These are phyloP conservation scores for Sceliomorpha sp. DNA, from an alignment of 2,888 invertebrate species.

Conservation along the genomic window DNA sequence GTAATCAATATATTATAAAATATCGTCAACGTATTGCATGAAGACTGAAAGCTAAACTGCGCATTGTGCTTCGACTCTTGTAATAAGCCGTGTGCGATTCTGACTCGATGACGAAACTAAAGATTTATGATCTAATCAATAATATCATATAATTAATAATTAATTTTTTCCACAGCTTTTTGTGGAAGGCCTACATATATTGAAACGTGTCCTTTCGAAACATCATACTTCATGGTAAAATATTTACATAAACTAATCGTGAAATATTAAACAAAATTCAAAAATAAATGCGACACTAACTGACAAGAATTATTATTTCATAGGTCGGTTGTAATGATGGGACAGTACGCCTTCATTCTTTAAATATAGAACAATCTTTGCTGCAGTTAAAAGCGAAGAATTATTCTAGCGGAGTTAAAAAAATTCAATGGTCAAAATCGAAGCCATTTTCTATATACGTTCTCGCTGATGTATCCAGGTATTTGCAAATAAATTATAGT, in stretches of 20 bases:
- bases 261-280: slow-evolving; percentile 1
- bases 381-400: slow-evolving; percentile 73
- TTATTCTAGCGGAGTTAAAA: slow-evolving; percentile 72
- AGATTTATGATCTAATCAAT: no score
- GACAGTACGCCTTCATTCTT: slow-evolving; percentile 81
- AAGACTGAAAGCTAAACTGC: slow-evolving; percentile 62
- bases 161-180: slow-evolving; percentile 63
- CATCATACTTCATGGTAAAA: slow-evolving; percentile 80
- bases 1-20: slow-evolving; percentile 29
- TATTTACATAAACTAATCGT: no score
- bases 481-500: slow-evolving; percentile 33
- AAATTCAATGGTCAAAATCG: slow-evolving; percentile 82
- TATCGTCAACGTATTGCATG: slow-evolving; percentile 67
- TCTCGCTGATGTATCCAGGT: slow-evolving; percentile 79
- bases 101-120: slow-evolving; percentile 50
- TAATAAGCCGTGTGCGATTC: slow-evolving; percentile 26
- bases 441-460: slow-evolving; percentile 82
- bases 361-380: slow-evolving; percentile 79
- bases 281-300: slow-evolving; percentile 3
- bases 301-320: slow-evolving; percentile 5
- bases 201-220: slow-evolving; percentile 81
- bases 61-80: slow-evolving; percentile 65
- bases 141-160: no score
- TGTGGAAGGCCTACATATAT: slow-evolving; percentile 79
- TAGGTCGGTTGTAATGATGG: slow-evolving; percentile 81